phyloP scores from a whole-genome alignment of 1,140 invertebrate species.

The Aricia agestis region DNA sequence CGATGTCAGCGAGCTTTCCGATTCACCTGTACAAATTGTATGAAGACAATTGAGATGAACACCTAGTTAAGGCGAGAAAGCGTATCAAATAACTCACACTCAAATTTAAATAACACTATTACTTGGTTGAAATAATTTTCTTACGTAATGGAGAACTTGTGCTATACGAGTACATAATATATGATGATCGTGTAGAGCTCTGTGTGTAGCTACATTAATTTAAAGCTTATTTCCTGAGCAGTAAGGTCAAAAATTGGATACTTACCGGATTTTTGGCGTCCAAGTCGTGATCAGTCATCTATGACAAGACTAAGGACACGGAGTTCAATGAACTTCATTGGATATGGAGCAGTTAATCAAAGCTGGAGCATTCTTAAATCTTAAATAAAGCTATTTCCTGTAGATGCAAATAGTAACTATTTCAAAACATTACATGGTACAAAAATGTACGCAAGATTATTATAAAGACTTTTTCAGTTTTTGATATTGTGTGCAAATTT shows the following conservation, averaged over 20 bases:
- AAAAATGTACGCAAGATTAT: no score
- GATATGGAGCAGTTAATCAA: neutral
- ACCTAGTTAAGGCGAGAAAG: slow-evolving; percentile 2
- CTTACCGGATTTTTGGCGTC: neutral
- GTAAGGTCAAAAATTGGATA: neutral
- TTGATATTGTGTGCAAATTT: no score
- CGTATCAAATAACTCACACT: slow-evolving; percentile 1
- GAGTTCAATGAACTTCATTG: neutral
- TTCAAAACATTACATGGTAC: no score
- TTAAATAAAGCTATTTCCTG: neutral
- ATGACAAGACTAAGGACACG: neutral
- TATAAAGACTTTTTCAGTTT: no score
- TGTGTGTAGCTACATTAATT: no score
- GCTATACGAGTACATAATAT: neutral
- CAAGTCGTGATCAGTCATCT: neutral
- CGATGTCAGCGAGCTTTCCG: neutral
- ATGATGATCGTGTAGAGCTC: no score
- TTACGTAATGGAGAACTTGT: neutral
- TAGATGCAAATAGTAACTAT: neutral
- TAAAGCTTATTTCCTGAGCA: no score
- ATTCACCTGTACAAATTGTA: neutral
- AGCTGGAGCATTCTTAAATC: no score
- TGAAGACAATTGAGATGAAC: neutral
- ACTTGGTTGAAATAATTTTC: neutral
- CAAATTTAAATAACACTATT: neutral